Conservation (phyloP, 2,113 vertebrate species). For the Ammospiza nelsoni region DNA sequence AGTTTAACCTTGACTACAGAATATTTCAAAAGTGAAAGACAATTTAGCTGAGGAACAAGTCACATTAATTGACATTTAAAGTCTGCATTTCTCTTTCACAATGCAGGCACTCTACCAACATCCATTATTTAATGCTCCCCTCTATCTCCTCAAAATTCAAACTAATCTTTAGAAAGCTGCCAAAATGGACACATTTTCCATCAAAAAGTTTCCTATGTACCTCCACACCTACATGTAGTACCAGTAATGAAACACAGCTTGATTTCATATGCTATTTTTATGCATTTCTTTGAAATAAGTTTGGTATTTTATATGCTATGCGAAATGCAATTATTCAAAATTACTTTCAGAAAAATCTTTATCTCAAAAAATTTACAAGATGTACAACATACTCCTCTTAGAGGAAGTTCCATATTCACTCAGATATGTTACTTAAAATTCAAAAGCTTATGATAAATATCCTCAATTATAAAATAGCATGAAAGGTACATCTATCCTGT, state of each 20-base stretch:
- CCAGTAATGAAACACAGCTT: neutral
- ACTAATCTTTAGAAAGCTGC: neutral
- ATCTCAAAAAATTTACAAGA: neutral
- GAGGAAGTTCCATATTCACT: neutral
- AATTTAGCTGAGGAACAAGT: neutral
- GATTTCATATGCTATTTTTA: neutral
- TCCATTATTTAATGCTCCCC: neutral
- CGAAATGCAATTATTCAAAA: neutral
- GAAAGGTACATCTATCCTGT: neutral
- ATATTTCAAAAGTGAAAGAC: neutral
- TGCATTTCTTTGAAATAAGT: neutral
- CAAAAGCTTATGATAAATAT: neutral
- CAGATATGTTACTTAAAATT: neutral
- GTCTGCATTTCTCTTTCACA: neutral
- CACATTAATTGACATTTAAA: neutral
- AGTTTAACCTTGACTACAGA: neutral
- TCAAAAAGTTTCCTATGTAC: neutral
- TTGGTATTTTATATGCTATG: neutral
- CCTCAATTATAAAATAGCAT: neutral
- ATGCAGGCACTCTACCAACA: neutral
- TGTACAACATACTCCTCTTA: neutral
- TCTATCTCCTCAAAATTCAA: neutral
- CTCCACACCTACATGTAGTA: neutral
- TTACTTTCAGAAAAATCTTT: neutral
- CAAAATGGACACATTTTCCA: neutral